These are phyloP conservation scores for Streptopelia turtur DNA, from an alignment of 2,797 vertebrate genomes.

Conservation along the genomic window DNA sequence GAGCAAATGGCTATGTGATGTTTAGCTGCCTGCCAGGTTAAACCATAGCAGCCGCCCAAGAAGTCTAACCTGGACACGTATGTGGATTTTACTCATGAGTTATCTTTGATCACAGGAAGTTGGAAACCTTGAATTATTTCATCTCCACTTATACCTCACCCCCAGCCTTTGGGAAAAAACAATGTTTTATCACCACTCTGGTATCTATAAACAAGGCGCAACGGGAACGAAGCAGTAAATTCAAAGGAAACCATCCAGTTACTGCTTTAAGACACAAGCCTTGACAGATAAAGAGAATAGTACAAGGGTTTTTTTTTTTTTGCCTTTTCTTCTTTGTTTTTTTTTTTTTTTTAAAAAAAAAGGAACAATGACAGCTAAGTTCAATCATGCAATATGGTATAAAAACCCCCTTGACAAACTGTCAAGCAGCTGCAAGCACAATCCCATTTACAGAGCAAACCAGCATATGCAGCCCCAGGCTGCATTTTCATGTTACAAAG, in stretches of 20 bases:
- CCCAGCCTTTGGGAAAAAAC: not conserved
- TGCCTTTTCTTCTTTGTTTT: not conserved
- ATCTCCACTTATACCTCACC: not conserved
- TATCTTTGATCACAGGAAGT: not conserved
- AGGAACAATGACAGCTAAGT: not conserved
- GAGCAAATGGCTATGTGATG: too few species aligned
- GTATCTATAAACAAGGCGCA: not conserved
- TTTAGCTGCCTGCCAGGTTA: too few species aligned
- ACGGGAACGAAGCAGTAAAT: not conserved
- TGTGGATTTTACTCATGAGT: not conserved
- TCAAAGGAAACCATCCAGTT: not conserved
- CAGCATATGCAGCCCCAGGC: not conserved
- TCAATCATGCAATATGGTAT: fast-evolving
- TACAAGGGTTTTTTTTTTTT: too few species aligned
- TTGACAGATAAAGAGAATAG: not conserved
- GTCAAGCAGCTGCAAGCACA: not conserved
- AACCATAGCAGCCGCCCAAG: not conserved
- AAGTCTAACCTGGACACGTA: not conserved
- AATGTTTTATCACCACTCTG: not conserved
- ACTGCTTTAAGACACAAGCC: not conserved
- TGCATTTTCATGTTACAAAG: not conserved
- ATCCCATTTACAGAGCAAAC: not conserved
- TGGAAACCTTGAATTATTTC: not conserved
- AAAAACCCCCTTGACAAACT: not conserved
- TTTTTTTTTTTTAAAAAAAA: not conserved